A percentile compares a stretch with the other conserved stretches of the same genome.
phyloP scores from a whole-genome alignment of 2,797 vertebrate genomes.

The Pteronotus mesoamericanus region DNA sequence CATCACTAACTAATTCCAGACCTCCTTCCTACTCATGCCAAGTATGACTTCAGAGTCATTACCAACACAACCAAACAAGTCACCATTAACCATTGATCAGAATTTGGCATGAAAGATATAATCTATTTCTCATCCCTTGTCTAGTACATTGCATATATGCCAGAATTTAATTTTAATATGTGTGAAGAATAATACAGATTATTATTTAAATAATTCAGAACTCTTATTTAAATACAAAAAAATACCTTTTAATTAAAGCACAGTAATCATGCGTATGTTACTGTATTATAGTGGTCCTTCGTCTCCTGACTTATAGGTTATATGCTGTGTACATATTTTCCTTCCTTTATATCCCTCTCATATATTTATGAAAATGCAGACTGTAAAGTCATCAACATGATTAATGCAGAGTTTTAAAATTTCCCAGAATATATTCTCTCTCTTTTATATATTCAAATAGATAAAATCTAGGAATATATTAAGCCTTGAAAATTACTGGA shows the following conservation, averaged over 20 bases:
- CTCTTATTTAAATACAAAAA: constrained; percentile 19
- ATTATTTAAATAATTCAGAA: constrained; percentile 16
- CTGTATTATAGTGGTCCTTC: not conserved
- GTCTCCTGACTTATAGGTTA: not conserved
- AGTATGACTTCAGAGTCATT: constrained; percentile 9
- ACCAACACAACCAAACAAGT: not conserved
- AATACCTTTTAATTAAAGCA: constrained; percentile 3
- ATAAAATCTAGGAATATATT: constrained; percentile 34
- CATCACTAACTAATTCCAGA: constrained; percentile 19
- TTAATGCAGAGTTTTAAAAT: constrained; percentile 34
- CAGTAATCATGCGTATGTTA: not conserved
- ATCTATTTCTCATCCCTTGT: not conserved
- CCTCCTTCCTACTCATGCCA: not conserved
- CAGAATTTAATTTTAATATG: constrained; percentile 23
- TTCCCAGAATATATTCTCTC: constrained; percentile 40
- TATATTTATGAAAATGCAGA: constrained; percentile 32
- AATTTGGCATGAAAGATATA: not conserved
- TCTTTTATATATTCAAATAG: constrained; percentile 32
- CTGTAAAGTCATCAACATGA: constrained; percentile 37
- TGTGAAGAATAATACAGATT: not conserved
- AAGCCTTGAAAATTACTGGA: constrained; percentile 43
- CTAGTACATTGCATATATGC: not conserved
- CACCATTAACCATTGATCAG: not conserved
- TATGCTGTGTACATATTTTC: not conserved
- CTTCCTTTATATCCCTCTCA: constrained; percentile 13